Conservation (phyloP, 2,113 vertebrate species). For the Istiophorus platypterus region DNA sequence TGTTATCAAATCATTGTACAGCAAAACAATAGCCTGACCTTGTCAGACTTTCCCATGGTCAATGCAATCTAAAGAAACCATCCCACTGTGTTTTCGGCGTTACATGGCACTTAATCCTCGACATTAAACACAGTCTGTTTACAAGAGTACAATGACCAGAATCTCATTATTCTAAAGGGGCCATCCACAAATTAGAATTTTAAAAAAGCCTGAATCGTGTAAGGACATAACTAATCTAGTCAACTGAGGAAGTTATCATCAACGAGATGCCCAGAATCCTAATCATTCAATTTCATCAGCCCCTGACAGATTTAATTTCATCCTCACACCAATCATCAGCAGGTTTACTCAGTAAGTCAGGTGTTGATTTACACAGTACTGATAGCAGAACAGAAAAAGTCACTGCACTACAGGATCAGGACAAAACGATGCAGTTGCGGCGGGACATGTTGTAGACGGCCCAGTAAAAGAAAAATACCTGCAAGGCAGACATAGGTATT, state of each 20-base stretch:
- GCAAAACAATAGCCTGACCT: constrained; percentile 63
- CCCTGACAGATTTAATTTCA: neutral
- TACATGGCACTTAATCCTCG: constrained; percentile 6
- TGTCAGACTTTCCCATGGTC: constrained; percentile 41
- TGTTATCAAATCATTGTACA: constrained; percentile 56
- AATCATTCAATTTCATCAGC: constrained; percentile 1
- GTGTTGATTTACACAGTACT: neutral
- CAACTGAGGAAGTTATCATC: neutral
- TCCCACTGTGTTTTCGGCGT: constrained; percentile 13
- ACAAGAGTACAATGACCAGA: neutral
- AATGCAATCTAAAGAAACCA: constrained; percentile 25
- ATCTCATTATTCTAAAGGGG: neutral
- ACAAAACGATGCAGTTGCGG: neutral
- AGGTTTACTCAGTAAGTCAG: neutral
- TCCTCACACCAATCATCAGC: neutral
- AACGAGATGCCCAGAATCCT: neutral
- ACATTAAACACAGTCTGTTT: neutral
- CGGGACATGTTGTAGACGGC: neutral
- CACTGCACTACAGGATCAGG: neutral
- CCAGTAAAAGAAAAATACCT: neutral
- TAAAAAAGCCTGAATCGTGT: neutral
- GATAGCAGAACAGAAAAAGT: constrained; percentile 1
- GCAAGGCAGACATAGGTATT: neutral
- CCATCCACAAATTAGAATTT: neutral
- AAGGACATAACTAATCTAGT: neutral